Base-by-base conservation (phyloP, 2,888 invertebrate genomes). In the Chironomus tentans region DNA sequence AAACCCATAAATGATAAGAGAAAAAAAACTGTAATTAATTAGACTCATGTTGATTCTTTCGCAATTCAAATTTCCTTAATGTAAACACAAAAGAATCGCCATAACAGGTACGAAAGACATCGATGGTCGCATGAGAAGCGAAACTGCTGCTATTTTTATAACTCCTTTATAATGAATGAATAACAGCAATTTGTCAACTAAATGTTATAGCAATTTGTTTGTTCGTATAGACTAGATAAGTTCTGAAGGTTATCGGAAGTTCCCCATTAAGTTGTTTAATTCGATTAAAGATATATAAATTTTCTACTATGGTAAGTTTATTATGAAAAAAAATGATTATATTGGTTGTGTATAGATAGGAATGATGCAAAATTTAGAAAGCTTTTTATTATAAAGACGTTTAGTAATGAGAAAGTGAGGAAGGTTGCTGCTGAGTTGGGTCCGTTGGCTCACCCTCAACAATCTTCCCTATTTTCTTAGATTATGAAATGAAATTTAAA, bases 281-380 rank as follows among this genome's bases (percentile, higher is more conserved):
- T 48, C 13, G 28, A 28, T 68, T 24, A 10, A 56, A 47, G n/a
- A 48, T 18, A 21, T 72, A 28, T 61, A 13, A 50, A 50, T 61
- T 62, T 72, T 61, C 72, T 61, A 72, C 38, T 72, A 72, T 38
- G 38, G 72, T 72, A 61, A 50, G 28, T 38, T 38, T 2, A 38
- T 7, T 10, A 62, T 56, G 56, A 28, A 6, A n/a, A n/a, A 56
- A 72, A 24, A 22, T 72, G 56, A 72, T 61, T 47, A 21, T 21
- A 48, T 68, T 74, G 74, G 74, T 74, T 74, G 74, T 74, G 74
- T 74, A 74, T 50, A 71, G 56, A 56, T 50, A 50, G 73, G 3
- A 28, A 73, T 24, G 24, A 62, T 28, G 62, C 15, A 18, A 50
- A 73, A 10, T 38, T 38, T 38, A 38, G 38, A 38, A 10, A 38